Conservation (phyloP, 2,113 vertebrate species). For the Rhombomys opimus region DNA sequence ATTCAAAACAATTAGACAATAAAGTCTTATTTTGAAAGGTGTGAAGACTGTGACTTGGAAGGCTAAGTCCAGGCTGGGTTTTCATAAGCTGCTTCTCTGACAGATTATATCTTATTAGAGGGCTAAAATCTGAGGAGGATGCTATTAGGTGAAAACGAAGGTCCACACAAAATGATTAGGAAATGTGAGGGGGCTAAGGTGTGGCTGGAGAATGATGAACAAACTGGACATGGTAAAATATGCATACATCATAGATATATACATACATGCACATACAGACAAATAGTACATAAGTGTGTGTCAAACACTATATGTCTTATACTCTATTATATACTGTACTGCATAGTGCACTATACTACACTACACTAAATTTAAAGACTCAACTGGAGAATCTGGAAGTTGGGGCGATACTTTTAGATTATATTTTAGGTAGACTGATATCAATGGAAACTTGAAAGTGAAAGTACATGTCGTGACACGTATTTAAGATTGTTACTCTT, state of each 20-base stretch:
- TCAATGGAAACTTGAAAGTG: conserved; percentile 1
- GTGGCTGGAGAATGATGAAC: not conserved
- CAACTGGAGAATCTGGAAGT: not conserved
- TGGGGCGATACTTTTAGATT: not conserved
- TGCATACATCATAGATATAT: not conserved
- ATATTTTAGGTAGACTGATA: not conserved
- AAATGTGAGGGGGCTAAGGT: not conserved
- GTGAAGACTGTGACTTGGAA: not conserved
- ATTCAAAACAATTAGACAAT: not conserved
- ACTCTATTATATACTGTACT: not conserved
- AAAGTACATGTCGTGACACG: not conserved
- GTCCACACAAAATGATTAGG: not conserved
- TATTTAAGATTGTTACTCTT: not conserved
- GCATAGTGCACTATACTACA: not conserved
- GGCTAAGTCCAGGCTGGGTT: not conserved
- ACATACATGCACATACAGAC: not conserved
- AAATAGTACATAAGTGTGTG: not conserved
- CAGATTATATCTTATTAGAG: not conserved
- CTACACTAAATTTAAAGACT: not conserved
- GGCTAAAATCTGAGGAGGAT: not conserved
- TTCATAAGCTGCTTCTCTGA: not conserved
- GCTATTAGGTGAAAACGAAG: not conserved
- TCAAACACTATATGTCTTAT: not conserved
- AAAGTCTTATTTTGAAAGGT: not conserved
- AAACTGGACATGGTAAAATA: not conserved